Conservation (phyloP, 2,113 vertebrate genomes). For the Chelonoidis abingdonii region DNA sequence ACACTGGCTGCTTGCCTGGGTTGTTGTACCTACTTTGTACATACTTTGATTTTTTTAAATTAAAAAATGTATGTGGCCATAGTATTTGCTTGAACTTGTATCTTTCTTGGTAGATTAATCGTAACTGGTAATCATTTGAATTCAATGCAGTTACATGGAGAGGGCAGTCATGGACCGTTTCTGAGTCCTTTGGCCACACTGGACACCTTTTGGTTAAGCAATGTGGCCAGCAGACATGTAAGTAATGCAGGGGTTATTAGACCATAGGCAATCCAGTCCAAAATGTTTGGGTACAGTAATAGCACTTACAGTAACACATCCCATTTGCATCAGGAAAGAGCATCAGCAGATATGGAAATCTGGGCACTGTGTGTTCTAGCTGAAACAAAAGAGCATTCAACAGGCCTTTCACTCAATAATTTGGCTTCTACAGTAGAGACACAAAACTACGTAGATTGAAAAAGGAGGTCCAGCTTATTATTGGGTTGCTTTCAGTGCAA, state of each 20-base stretch:
- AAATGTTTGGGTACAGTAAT: not conserved
- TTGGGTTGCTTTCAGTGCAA: not conserved
- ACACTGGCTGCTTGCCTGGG: not conserved
- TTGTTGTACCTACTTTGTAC: not conserved
- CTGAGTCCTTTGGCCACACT: not conserved
- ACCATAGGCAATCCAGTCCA: not conserved
- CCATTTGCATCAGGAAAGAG: not conserved
- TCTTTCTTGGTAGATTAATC: not conserved
- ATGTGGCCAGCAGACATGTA: not conserved
- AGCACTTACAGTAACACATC: not conserved
- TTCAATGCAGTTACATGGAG: not conserved
- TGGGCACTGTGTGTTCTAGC: accelerated
- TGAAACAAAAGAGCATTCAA: not conserved
- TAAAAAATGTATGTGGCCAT: not conserved
- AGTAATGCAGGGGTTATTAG: not conserved
- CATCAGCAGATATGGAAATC: not conserved
- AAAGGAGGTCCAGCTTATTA: not conserved
- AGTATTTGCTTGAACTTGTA: not conserved
- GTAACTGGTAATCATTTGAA: not conserved
- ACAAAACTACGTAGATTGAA: not conserved
- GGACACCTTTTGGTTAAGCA: conserved; percentile 22
- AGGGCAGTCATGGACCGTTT: not conserved
- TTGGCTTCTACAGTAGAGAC: not conserved
- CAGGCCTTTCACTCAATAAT: not conserved
- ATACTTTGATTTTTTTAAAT: not conserved